Percentiles rank a stretch among this genome's conserved stretches.
These are phyloP conservation scores for Melanostoma mellinum DNA, from an alignment of 2,888 invertebrate species.

Conservation along the genomic window DNA sequence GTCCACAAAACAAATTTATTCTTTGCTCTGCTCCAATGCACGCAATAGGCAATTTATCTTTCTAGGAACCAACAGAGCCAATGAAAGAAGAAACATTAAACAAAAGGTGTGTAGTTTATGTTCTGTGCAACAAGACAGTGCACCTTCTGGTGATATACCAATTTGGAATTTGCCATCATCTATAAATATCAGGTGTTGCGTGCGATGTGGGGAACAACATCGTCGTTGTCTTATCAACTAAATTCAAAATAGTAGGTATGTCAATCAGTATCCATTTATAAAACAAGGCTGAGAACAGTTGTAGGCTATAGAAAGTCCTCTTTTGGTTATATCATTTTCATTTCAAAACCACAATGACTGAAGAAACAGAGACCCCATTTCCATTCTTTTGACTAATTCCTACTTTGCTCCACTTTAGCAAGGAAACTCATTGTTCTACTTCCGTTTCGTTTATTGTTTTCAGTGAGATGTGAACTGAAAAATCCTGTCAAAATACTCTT, in stretches of 20 bases:
- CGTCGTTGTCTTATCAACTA: slow-evolving; percentile 36
- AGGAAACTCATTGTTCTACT: slow-evolving; percentile 68
- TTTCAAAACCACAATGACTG: slow-evolving; percentile 27
- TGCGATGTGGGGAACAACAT: slow-evolving; percentile 25
- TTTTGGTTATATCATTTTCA: slow-evolving; percentile 1
- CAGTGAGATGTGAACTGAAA: slow-evolving; percentile 3
- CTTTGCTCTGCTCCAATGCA: slow-evolving; percentile 61
- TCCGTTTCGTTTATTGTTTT: slow-evolving; percentile 41
- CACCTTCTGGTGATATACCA: slow-evolving; percentile 58
- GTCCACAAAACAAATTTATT: slow-evolving; percentile 48
- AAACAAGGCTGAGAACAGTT: slow-evolving; percentile 36
- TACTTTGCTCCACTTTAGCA: slow-evolving; percentile 52
- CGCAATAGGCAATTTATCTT: slow-evolving; percentile 61
- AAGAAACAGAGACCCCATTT: slow-evolving; percentile 49
- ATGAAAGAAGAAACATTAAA: slow-evolving; percentile 40
- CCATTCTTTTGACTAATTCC: slow-evolving; percentile 36
- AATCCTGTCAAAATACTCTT: slow-evolving; percentile 66
- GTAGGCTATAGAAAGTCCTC: slow-evolving; percentile 42
- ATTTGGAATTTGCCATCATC: slow-evolving; percentile 5
- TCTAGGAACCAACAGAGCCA: slow-evolving; percentile 19
- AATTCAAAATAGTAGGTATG: slow-evolving; percentile 26
- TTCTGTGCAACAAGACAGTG: slow-evolving; percentile 40
- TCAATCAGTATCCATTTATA: slow-evolving; percentile 41
- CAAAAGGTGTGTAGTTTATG: slow-evolving; percentile 29
- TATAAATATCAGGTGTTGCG: slow-evolving; percentile 49